Evolutionary conservation across 2,113 vertebrate genomes (phyloP).

Genomic region (Chloebia gouldiae): DNA sequence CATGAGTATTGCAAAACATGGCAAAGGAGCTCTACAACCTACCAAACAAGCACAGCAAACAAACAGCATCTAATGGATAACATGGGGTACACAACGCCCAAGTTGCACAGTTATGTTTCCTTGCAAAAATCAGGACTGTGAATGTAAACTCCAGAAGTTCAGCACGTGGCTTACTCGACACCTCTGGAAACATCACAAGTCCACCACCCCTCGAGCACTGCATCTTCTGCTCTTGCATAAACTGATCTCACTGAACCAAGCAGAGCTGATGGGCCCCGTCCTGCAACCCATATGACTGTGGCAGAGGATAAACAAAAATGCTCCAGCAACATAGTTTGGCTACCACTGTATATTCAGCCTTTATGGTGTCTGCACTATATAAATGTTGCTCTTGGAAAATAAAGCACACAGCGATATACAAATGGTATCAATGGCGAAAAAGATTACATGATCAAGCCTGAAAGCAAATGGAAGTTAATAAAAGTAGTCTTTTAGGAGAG

Average conservation of each 20-base stretch:
- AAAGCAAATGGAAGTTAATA: conserved; percentile 64
- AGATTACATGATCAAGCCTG: conserved; percentile 23
- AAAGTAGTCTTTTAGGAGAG: conserved; percentile 75
- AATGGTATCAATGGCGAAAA: conserved; percentile 47
- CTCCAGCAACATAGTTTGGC: background rate
- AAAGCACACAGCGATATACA: conserved; percentile 58
- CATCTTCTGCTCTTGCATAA: background rate
- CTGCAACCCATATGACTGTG: conserved; percentile 27
- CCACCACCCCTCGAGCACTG: background rate
- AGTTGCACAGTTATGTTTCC: conserved; percentile 24
- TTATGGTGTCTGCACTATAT: background rate
- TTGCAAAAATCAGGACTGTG: background rate
- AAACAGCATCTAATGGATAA: conserved; percentile 7
- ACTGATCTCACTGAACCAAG: background rate
- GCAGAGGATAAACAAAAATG: conserved; percentile 26
- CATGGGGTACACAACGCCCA: background rate
- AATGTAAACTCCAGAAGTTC: background rate
- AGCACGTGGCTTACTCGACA: conserved; percentile 16
- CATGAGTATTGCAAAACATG: background rate
- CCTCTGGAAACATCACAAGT: conserved; percentile 8
- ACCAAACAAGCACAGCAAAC: conserved; percentile 44
- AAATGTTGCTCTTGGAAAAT: conserved; percentile 22
- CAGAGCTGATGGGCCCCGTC: background rate
- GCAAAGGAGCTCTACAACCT: conserved; percentile 29
- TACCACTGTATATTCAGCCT: conserved; percentile 40